Evolutionary conservation across 1,140 invertebrate genomes (phyloP).

Genomic region (Tribolium madens): DNA sequence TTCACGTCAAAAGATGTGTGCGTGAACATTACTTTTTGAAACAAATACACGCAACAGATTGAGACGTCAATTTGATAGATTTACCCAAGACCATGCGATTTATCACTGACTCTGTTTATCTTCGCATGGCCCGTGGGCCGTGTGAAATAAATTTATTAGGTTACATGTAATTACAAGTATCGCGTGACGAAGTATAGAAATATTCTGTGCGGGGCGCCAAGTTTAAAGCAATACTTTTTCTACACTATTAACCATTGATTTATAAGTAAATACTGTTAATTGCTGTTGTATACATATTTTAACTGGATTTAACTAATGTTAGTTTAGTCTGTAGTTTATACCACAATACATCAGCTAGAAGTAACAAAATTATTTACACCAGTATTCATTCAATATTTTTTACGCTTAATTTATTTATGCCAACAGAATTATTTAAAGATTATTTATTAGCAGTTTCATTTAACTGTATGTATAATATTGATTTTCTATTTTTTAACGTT

Average conservation of each 20-base stretch:
- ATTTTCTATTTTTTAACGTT: too few relatives aligned
- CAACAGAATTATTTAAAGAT: neutral
- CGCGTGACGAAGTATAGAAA: slow-evolving; percentile 51
- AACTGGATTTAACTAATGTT: neutral
- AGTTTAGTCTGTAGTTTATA: neutral
- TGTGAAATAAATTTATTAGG: slow-evolving; percentile 58
- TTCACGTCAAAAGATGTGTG: slow-evolving; percentile 1
- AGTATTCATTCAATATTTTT: neutral
- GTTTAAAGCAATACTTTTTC: slow-evolving; percentile 26
- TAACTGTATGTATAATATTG: too few relatives aligned
- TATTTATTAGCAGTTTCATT: too few relatives aligned
- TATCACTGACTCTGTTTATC: slow-evolving; percentile 49
- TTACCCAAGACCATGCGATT: slow-evolving; percentile 50
- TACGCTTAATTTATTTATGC: neutral
- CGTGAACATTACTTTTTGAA: slow-evolving; percentile 42
- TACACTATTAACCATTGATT: slow-evolving; percentile 20
- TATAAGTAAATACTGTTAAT: slow-evolving; percentile 39
- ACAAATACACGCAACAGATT: slow-evolving; percentile 50
- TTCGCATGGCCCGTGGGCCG: slow-evolving; percentile 50
- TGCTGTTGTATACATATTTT: slow-evolving; percentile 18
- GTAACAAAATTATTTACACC: slow-evolving; percentile 8
- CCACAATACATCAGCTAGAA: neutral
- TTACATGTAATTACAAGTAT: slow-evolving; percentile 54
- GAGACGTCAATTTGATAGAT: slow-evolving; percentile 58
- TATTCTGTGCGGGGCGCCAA: slow-evolving; percentile 42